Evolutionary conservation across 2,113 vertebrate genomes (phyloP).

Genomic region (Seriola dumerili): DNA sequence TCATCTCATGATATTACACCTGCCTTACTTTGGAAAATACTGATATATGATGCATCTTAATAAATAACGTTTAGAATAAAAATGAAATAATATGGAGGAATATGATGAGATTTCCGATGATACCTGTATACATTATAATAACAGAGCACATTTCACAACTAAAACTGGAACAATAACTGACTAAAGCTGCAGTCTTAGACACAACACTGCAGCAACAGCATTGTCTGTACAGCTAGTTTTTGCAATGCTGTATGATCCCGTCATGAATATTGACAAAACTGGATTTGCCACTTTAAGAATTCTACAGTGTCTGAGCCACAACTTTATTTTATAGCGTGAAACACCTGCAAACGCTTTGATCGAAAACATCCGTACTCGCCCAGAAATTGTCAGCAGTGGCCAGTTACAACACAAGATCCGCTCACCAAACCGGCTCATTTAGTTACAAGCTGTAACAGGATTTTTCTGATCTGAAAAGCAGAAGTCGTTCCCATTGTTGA

Average conservation of each 20-base stretch:
- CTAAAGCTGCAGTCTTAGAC: neutral
- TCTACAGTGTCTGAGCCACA: neutral
- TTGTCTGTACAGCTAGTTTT: neutral
- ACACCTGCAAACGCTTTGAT: neutral
- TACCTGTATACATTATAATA: neutral
- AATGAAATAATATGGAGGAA: neutral
- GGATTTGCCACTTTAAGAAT: slow-evolving; percentile 11
- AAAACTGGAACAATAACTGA: neutral
- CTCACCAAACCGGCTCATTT: neutral
- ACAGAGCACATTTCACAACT: neutral
- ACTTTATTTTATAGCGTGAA: neutral
- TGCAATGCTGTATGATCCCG: neutral
- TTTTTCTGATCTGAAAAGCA: slow-evolving; percentile 13
- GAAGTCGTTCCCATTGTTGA: neutral
- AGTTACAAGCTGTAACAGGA: neutral
- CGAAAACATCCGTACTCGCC: neutral
- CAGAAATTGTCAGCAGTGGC: slow-evolving; percentile 2
- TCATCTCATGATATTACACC: neutral
- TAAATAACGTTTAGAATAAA: neutral
- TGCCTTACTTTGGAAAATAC: neutral
- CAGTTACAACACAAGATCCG: neutral
- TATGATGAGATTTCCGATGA: neutral
- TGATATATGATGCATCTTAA: neutral
- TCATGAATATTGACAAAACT: neutral
- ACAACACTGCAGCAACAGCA: neutral